A percentile compares a stretch with the other conserved stretches of the same genome.
Conservation (phyloP, 2,113 vertebrate genomes). For the Ancistrus triradiatus region DNA sequence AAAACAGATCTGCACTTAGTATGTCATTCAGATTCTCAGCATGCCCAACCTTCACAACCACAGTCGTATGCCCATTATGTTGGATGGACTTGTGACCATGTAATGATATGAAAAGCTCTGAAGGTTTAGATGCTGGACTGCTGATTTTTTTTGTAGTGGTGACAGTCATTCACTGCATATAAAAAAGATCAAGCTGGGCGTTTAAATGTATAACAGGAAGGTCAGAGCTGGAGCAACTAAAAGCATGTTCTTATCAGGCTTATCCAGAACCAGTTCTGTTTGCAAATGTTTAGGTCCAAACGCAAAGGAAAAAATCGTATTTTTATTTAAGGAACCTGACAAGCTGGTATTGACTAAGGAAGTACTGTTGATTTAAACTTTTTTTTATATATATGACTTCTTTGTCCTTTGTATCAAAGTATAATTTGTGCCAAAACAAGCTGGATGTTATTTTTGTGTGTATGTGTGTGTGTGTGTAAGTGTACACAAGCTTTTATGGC, state of each 20-base stretch:
- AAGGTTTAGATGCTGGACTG: neutral
- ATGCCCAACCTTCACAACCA: neutral
- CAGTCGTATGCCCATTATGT: neutral
- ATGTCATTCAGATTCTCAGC: neutral
- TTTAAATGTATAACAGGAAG: neutral
- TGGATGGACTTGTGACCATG: neutral
- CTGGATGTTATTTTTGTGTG: neutral
- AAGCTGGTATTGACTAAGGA: constrained; percentile 7
- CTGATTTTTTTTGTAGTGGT: neutral
- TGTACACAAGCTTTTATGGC: neutral
- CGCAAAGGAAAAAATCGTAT: neutral
- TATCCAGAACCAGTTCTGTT: neutral
- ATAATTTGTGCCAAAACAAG: constrained; percentile 38
- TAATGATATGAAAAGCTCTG: constrained; percentile 1
- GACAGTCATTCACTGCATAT: neutral
- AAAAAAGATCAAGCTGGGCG: neutral
- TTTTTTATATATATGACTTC: constrained; percentile 8
- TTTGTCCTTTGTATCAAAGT: constrained; percentile 28
- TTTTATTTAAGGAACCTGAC: neutral
- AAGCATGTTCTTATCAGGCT: neutral
- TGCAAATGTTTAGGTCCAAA: neutral
- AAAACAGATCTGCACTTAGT: neutral
- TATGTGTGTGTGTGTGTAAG: neutral
- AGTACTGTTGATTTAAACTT: constrained; percentile 10
- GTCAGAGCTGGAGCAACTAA: no score